phyloP scores from a whole-genome alignment of 2,888 invertebrate genomes.

The Emmelina monodactyla region DNA sequence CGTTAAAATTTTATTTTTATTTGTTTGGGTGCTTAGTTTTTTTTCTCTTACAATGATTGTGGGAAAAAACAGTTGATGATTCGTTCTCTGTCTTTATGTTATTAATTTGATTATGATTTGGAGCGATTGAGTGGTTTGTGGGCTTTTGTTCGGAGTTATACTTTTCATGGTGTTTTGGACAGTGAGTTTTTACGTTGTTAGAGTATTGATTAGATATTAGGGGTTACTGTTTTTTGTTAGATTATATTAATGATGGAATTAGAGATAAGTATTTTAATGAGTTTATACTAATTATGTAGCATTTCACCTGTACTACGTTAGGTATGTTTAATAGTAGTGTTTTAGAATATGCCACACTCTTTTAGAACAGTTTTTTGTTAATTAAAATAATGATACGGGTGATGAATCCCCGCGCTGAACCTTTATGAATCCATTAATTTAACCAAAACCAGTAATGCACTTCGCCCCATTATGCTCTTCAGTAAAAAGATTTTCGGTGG shows the following conservation, averaged over 20 bases:
- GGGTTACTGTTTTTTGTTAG: neutral
- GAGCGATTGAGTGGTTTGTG: neutral
- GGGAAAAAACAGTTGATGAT: conserved; percentile 43
- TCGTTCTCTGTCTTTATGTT: conserved; percentile 30
- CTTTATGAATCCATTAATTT: too few species aligned
- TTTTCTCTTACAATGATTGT: conserved; percentile 42
- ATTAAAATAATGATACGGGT: too few species aligned
- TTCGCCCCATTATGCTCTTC: too few species aligned
- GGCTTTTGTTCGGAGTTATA: neutral
- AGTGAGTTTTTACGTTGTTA: too few species aligned
- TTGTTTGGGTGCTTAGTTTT: conserved; percentile 44
- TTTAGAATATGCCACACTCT: too few species aligned
- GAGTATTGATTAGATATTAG: neutral
- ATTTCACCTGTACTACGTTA: too few species aligned
- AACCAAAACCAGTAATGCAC: too few species aligned
- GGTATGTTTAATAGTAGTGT: too few species aligned
- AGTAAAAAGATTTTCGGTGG: too few species aligned
- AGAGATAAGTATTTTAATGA: neutral
- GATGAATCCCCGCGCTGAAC: too few species aligned
- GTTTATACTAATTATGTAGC: too few species aligned
- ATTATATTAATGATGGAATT: neutral
- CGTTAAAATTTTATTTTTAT: conserved; percentile 29
- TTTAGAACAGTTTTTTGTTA: too few species aligned
- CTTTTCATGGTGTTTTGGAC: neutral
- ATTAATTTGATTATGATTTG: conserved; percentile 41